Percentiles rank a stretch among this genome's conserved stretches.
phyloP scores from a whole-genome alignment of 2,888 invertebrate species.

The Glaucopsyche alexis region DNA sequence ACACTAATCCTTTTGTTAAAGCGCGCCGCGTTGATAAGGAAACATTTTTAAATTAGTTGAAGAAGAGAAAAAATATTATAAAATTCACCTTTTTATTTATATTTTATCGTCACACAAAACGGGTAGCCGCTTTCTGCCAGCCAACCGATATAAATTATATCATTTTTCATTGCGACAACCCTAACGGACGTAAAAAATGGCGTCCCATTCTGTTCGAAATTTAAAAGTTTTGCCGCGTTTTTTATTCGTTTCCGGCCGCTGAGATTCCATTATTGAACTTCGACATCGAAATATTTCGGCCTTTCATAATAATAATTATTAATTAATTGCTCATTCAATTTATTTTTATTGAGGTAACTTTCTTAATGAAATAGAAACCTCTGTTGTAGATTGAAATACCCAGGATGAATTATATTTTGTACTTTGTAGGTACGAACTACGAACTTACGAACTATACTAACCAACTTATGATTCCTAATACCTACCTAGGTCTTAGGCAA shows the following conservation, averaged over 20 bases:
- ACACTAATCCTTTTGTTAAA: slow-evolving; percentile 68
- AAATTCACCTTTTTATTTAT: slow-evolving; percentile 73
- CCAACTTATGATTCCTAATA: no score
- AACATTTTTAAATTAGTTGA: slow-evolving; percentile 79
- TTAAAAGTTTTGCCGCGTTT: slow-evolving; percentile 78
- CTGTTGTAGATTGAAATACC: neutral
- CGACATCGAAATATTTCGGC: slow-evolving; percentile 40
- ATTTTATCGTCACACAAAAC: slow-evolving; percentile 76
- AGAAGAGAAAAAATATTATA: slow-evolving; percentile 73
- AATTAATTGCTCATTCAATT: slow-evolving; percentile 35
- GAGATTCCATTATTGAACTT: slow-evolving; percentile 65
- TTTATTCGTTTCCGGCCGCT: slow-evolving; percentile 77
- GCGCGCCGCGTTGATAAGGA: slow-evolving; percentile 77
- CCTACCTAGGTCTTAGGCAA: no score
- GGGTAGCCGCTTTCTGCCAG: slow-evolving; percentile 74
- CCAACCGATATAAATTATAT: slow-evolving; percentile 76
- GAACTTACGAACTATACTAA: no score
- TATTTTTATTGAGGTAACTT: slow-evolving; percentile 2
- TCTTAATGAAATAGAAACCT: neutral
- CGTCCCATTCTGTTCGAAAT: slow-evolving; percentile 73
- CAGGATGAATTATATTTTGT: neutral
- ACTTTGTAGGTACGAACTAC: no score
- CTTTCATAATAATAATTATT: slow-evolving; percentile 27
- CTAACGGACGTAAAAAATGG: slow-evolving; percentile 78
- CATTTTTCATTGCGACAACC: slow-evolving; percentile 79